phyloP scores from a whole-genome alignment of 2,888 invertebrate species.

The Coecobrya sp. region DNA sequence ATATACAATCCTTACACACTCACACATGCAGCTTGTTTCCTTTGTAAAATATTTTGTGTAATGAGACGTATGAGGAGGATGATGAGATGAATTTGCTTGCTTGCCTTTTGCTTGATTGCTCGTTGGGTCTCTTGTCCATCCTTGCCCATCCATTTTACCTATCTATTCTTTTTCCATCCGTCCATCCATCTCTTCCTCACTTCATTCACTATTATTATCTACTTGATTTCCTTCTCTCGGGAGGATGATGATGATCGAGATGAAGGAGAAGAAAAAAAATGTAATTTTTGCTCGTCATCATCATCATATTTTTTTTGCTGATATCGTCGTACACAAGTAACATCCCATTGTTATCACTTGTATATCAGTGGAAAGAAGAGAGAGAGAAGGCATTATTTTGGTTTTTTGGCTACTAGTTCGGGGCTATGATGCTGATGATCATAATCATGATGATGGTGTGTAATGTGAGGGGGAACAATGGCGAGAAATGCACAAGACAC shows the following conservation, averaged over 20 bases:
- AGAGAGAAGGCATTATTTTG: conserved; percentile 41
- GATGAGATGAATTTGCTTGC: conserved; percentile 73
- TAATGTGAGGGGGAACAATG: conserved; percentile 42
- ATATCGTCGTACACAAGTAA: background rate
- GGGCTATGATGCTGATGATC: background rate
- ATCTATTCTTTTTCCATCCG: conserved; percentile 50
- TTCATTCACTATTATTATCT: conserved; percentile 63
- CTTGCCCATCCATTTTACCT: conserved; percentile 56
- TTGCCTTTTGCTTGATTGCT: conserved; percentile 82
- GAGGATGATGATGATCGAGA: conserved; percentile 48
- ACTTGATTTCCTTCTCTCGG: conserved; percentile 68
- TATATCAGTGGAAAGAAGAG: background rate
- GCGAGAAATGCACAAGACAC: conserved; percentile 54
- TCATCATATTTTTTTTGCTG: conserved; percentile 58
- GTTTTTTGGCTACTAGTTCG: conserved; percentile 29
- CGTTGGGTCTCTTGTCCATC: conserved; percentile 82
- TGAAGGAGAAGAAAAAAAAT: conserved; percentile 49
- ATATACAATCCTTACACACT: background rate
- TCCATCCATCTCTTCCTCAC: conserved; percentile 47
- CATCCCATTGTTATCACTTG: conserved; percentile 24
- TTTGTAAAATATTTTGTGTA: conserved; percentile 57
- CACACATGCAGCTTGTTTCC: conserved; percentile 39
- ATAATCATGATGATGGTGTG: conserved; percentile 2
- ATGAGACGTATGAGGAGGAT: conserved; percentile 65
- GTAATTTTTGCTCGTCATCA: conserved; percentile 81